phyloP scores from a whole-genome alignment of 1,140 invertebrate genomes.

The Mycetomoellerius zeteki region DNA sequence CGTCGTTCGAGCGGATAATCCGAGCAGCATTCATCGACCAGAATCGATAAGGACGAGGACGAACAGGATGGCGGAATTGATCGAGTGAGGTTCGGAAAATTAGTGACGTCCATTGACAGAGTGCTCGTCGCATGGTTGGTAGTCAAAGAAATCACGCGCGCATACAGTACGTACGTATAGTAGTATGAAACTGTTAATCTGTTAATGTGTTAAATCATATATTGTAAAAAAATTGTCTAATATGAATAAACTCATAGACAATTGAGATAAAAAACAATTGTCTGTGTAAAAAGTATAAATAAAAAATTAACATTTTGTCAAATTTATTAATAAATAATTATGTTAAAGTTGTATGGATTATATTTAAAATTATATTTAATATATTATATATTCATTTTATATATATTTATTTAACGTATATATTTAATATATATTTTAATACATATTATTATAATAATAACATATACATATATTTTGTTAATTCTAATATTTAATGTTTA shows the following conservation, averaged over 20 bases:
- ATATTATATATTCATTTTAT: too few relatives aligned
- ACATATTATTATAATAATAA: background rate
- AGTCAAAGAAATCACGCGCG: background rate
- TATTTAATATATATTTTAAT: too few relatives aligned
- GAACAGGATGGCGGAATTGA: slow-evolving; percentile 21
- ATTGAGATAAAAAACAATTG: background rate
- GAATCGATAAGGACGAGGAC: slow-evolving; percentile 53
- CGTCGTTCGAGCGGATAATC: slow-evolving; percentile 61
- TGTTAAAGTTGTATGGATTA: too few relatives aligned
- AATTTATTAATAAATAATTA: too few relatives aligned
- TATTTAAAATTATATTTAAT: too few relatives aligned
- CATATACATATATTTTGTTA: background rate
- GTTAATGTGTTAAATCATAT: background rate
- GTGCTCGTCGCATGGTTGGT: background rate
- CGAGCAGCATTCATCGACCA: slow-evolving; percentile 51
- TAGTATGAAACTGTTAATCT: background rate
- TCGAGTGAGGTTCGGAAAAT: slow-evolving; percentile 35
- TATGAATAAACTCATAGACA: background rate
- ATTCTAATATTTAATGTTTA: background rate
- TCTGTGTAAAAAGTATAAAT: too few relatives aligned
- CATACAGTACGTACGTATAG: too few relatives aligned
- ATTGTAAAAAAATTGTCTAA: background rate
- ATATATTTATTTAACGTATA: too few relatives aligned
- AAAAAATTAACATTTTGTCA: background rate
- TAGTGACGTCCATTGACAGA: slow-evolving; percentile 34